Percentiles rank a stretch among this genome's conserved stretches.
phyloP scores from a whole-genome alignment of 1,140 invertebrate genomes.

The Drosophila fuyamai region DNA sequence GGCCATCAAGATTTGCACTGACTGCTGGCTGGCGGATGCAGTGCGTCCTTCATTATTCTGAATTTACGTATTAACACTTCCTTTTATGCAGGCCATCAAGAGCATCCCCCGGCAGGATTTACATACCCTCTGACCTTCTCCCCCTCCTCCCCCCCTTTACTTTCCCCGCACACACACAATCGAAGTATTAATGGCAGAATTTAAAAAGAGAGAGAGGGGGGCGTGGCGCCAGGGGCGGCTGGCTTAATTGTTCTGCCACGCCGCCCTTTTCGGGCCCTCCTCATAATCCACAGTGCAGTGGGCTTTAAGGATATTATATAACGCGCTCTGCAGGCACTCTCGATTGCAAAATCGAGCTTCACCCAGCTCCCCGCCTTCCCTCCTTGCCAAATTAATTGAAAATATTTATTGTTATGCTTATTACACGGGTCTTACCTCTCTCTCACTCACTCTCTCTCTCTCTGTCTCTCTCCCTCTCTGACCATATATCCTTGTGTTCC shows the following conservation, averaged over 20 bases:
- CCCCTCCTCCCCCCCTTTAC: background rate
- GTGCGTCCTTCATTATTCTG: constrained; percentile 52
- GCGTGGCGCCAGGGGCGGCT: constrained; percentile 40
- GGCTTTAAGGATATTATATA: constrained; percentile 39
- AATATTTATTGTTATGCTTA: constrained; percentile 74
- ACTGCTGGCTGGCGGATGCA: background rate
- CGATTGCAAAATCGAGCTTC: constrained; percentile 20
- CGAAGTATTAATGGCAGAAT: constrained; percentile 29
- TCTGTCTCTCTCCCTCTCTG: background rate
- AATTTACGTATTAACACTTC: constrained; percentile 70
- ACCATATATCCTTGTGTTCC: constrained; percentile 27
- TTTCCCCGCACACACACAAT: constrained; percentile 6
- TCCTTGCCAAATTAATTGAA: constrained; percentile 61
- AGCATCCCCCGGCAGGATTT: constrained; percentile 26
- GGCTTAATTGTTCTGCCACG: constrained; percentile 53
- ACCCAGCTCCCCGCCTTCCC: constrained; percentile 2
- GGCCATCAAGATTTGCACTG: background rate
- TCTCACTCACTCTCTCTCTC: background rate
- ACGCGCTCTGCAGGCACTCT: constrained; percentile 22
- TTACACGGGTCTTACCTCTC: constrained; percentile 25
- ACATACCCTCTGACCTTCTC: constrained; percentile 7
- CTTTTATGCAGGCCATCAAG: constrained; percentile 59
- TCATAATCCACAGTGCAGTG: constrained; percentile 38
- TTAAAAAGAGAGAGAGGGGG: background rate
- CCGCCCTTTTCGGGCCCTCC: background rate